Percentiles rank a stretch among this genome's conserved stretches.
phyloP scores from a whole-genome alignment of 2,888 invertebrate genomes.

The Lycia hirtaria region DNA sequence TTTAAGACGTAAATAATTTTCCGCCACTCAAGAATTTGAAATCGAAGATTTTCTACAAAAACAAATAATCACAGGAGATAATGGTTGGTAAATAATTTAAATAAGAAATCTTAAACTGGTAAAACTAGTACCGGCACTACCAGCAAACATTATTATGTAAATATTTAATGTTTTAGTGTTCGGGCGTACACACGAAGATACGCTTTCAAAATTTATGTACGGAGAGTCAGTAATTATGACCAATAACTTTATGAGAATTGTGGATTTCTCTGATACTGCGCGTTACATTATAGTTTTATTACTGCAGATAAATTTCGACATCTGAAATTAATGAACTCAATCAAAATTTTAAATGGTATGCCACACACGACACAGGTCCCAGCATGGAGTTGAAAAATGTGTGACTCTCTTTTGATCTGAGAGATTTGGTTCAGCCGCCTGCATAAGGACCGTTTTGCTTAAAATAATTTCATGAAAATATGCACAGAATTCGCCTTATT shows the following conservation, averaged over 20 bases:
- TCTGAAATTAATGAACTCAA: background rate
- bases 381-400: too few species aligned
- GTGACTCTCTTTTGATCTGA: too few species aligned
- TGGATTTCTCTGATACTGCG: conserved; percentile 29
- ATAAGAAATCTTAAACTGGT: conserved; percentile 39
- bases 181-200: conserved; percentile 27
- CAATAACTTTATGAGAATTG: conserved; percentile 20
- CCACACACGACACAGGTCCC: too few species aligned
- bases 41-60: background rate
- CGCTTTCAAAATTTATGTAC: conserved; percentile 50
- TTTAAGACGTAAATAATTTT: too few species aligned
- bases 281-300: background rate
- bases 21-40: background rate
- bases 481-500: too few species aligned
- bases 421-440: too few species aligned
- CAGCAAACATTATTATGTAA: conserved; percentile 44
- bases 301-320: conserved; percentile 1
- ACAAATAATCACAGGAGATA: conserved; percentile 1
- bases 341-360: background rate
- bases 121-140: conserved; percentile 29
- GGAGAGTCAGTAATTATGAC: conserved; percentile 39
- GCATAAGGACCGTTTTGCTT: too few species aligned
- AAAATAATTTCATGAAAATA: too few species aligned
- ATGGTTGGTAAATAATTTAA: conserved; percentile 9
- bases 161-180: conserved; percentile 41